Percentiles rank a stretch among this genome's conserved stretches.
Evolutionary conservation across 2,888 invertebrate genomes (phyloP).

Genomic region (Sminthurinus aureus): DNA sequence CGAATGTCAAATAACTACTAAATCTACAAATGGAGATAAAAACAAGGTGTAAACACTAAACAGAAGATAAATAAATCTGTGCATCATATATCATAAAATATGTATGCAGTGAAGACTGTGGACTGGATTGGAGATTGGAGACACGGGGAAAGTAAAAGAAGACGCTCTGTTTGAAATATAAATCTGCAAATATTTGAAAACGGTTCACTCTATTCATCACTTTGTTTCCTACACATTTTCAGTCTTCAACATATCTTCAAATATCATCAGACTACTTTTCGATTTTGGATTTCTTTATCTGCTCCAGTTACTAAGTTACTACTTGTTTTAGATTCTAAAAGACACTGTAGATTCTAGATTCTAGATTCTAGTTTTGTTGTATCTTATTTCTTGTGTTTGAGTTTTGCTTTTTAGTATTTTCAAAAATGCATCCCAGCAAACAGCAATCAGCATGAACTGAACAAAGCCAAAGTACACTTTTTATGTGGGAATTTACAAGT

Average conservation of each 20-base stretch:
- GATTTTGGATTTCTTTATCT: no score
- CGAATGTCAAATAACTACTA: neutral
- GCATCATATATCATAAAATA: neutral
- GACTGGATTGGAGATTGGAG: neutral
- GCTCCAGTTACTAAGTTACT: neutral
- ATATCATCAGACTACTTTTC: neutral
- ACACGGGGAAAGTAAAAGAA: neutral
- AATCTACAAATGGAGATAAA: neutral
- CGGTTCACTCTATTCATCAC: slow-evolving; percentile 31
- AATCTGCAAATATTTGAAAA: slow-evolving; percentile 59
- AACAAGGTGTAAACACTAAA: no score
- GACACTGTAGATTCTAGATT: neutral
- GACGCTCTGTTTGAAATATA: slow-evolving; percentile 57
- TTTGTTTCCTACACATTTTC: neutral
- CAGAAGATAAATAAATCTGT: neutral
- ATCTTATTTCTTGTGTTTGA: no score
- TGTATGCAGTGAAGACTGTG: neutral
- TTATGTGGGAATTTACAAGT: no score
- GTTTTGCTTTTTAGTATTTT: no score
- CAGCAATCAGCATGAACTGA: no score
- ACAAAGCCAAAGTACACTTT: no score
- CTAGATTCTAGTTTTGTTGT: no score
- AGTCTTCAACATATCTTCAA: neutral
- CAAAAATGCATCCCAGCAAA: no score
- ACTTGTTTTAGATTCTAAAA: neutral